Percentiles rank a stretch among this genome's conserved stretches.
Evolutionary conservation across 2,888 invertebrate genomes (phyloP).

Genomic region (Chesias legatella): DNA sequence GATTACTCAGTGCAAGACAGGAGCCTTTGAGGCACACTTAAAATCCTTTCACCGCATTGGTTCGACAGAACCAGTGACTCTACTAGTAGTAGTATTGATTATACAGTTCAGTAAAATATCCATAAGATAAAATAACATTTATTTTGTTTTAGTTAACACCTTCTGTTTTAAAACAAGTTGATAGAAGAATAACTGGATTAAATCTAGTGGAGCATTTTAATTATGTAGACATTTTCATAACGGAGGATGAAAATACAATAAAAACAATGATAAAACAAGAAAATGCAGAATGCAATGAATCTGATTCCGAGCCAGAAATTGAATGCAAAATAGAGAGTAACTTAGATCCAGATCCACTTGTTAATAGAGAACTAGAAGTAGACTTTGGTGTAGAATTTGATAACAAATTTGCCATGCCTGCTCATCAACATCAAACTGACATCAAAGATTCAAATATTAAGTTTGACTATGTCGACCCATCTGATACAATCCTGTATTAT

Average conservation of each 20-base stretch:
- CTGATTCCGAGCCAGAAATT: background rate
- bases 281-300: background rate
- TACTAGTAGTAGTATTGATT: too few species aligned
- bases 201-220: constrained; percentile 1
- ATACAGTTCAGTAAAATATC: too few species aligned
- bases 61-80: too few species aligned
- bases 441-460: background rate
- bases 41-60: too few species aligned
- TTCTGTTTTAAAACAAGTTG: constrained; percentile 1
- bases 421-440: background rate
- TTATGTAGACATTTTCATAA: background rate
- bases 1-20: too few species aligned
- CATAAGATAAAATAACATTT: background rate
- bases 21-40: too few species aligned
- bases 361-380: background rate
- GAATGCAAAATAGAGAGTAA: background rate
- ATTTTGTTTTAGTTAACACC: constrained; percentile 1
- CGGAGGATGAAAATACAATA: background rate
- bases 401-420: background rate
- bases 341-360: background rate
- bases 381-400: background rate
- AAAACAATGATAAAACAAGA: background rate
- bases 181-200: constrained; percentile 1
- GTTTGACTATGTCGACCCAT: background rate
- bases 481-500: background rate